phyloP scores from a whole-genome alignment of 2,888 invertebrate species.

The Geotrupes spiniger region DNA sequence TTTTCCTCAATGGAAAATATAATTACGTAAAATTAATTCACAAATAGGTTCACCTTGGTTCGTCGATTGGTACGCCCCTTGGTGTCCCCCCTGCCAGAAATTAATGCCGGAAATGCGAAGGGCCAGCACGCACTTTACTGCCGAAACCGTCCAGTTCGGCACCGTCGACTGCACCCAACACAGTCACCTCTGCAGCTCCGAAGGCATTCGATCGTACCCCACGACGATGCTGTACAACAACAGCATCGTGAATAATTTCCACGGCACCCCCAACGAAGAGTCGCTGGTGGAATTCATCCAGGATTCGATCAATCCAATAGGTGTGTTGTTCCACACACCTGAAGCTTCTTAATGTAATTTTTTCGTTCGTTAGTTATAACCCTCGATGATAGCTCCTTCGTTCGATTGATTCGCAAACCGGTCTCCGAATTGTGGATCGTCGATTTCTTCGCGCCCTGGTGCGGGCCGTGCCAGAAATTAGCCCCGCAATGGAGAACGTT shows the following conservation, averaged over 20 bases:
- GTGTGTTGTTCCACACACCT: too few species aligned
- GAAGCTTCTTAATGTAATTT: conserved; percentile 3
- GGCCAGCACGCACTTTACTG: conserved; percentile 55
- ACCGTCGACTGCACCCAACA: conserved; percentile 69
- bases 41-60: conserved; percentile 58
- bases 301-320: conserved; percentile 55
- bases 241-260: conserved; percentile 54
- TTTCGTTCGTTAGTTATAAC: conserved; percentile 52
- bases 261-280: conserved; percentile 58
- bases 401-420: conserved; percentile 55
- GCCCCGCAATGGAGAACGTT: conserved; percentile 65
- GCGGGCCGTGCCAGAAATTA: conserved; percentile 69
- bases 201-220: conserved; percentile 66
- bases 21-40: too few species aligned
- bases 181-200: conserved; percentile 55
- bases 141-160: conserved; percentile 56
- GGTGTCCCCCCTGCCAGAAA: conserved; percentile 74
- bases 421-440: conserved; percentile 62
- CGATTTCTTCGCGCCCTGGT: conserved; percentile 74
- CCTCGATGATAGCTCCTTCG: conserved; percentile 57
- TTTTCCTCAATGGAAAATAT: too few species aligned
- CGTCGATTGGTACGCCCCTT: conserved; percentile 75
- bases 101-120: conserved; percentile 66
- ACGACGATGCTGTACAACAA: conserved; percentile 67
- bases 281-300: conserved; percentile 65